phyloP scores from a whole-genome alignment of 92 coral and sea anemone genomes.

The Ricordea florida region DNA sequence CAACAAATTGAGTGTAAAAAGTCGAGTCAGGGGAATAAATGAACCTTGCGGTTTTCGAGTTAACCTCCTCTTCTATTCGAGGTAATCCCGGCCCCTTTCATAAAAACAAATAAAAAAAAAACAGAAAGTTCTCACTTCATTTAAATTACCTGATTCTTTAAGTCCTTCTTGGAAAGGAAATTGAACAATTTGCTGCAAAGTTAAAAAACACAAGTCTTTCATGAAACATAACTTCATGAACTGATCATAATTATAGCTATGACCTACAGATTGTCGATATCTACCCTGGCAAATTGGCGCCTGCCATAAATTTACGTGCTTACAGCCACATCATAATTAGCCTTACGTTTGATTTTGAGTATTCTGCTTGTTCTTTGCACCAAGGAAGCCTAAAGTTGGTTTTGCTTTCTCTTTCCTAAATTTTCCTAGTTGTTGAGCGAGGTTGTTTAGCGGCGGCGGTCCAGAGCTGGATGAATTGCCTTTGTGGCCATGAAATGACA shows the following conservation, averaged over 20 bases:
- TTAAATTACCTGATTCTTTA: background rate
- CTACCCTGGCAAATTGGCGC: background rate
- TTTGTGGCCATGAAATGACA: slow-evolving; percentile 6
- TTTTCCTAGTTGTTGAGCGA: slow-evolving; percentile 54
- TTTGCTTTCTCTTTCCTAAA: slow-evolving; percentile 41
- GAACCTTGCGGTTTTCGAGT: no score
- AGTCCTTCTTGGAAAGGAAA: slow-evolving; percentile 30
- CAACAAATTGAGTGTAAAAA: no score
- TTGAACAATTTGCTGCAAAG: slow-evolving; percentile 32
- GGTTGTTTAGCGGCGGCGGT: slow-evolving; percentile 56
- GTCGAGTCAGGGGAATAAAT: no score
- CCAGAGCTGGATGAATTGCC: background rate
- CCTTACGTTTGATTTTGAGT: slow-evolving; percentile 11
- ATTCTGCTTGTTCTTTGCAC: background rate
- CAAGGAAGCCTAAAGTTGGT: background rate
- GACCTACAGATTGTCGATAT: no score
- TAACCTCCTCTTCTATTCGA: no score
- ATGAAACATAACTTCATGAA: no score
- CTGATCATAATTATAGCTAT: no score
- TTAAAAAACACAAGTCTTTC: no score
- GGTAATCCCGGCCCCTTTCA: no score
- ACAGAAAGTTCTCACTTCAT: background rate
- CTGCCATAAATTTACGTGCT: no score
- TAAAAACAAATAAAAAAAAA: background rate
- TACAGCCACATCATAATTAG: background rate